Conservation (phyloP, 2,797 vertebrate species). For the Lagodon rhomboides region DNA sequence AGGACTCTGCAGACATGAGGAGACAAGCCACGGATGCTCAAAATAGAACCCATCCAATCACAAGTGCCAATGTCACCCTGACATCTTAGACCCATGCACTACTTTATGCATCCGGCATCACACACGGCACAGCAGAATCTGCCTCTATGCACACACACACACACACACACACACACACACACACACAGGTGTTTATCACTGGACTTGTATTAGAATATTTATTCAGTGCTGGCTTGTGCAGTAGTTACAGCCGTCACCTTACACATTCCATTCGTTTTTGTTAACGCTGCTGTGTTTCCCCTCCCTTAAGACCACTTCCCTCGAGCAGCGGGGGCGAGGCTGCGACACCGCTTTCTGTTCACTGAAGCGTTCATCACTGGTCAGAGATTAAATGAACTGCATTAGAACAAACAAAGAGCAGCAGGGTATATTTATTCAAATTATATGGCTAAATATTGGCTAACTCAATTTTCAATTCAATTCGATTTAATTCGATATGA, state of each 20-base stretch:
- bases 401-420: background rate
- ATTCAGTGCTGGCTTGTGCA: background rate
- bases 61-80: conserved; percentile 62
- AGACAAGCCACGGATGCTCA: conserved; percentile 25
- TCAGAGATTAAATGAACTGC: background rate
- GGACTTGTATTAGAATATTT: background rate
- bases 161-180: background rate
- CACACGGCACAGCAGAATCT: conserved; percentile 34
- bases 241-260: background rate
- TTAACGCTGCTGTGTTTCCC: background rate
- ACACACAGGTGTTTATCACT: background rate
- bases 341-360: background rate
- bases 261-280: background rate
- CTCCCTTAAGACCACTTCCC: conserved; percentile 16
- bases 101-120: conserved; percentile 43
- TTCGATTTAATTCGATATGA: background rate
- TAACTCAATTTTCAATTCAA: background rate
- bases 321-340: background rate
- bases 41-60: conserved; percentile 57
- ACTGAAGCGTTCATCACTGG: background rate
- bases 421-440: background rate
- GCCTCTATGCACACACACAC: conserved; percentile 8
- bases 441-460: background rate
- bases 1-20: conserved; percentile 20
- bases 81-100: conserved; percentile 40